These are phyloP conservation scores for Phragmatobia fuliginosa DNA, from an alignment of 2,888 invertebrate species.

Conservation along the genomic window DNA sequence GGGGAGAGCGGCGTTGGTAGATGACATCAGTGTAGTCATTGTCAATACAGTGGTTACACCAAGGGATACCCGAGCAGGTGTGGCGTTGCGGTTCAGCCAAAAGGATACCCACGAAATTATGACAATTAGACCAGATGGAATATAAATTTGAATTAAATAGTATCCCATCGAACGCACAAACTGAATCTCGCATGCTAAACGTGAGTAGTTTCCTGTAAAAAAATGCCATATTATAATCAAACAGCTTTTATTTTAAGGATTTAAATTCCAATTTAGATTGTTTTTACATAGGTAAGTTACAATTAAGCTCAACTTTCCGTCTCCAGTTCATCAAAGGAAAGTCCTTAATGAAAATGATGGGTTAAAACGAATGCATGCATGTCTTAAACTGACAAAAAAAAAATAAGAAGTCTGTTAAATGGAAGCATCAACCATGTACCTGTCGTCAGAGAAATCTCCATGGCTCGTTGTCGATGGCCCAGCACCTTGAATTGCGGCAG, in stretches of 20 bases:
- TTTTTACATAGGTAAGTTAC: conserved; percentile 12
- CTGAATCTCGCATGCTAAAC: conserved; percentile 98
- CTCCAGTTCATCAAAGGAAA: conserved; percentile 38
- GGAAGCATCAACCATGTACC: conserved; percentile 86
- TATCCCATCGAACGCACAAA: conserved; percentile 99
- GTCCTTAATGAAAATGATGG: conserved; percentile 29
- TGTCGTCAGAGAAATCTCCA: conserved; percentile 98
- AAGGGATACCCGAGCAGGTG: conserved; percentile 96
- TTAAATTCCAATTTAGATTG: conserved; percentile 7
- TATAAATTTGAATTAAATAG: conserved; percentile 99
- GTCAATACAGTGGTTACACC: conserved; percentile 98
- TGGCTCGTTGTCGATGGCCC: conserved; percentile 97
- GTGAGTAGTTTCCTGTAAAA: conserved; percentile 96
- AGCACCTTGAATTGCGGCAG: conserved; percentile 99
- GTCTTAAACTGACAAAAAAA: conserved; percentile 32
- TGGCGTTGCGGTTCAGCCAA: conserved; percentile 98
- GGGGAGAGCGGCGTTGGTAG: conserved; percentile 98
- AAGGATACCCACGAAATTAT: conserved; percentile 99
- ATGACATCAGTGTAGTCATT: conserved; percentile 99
- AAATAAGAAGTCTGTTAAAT: conserved; percentile 11
- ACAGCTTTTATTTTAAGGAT: conserved; percentile 5
- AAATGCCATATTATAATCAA: conserved; percentile 28
- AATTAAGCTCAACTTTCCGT: conserved; percentile 32
- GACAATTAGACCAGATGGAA: conserved; percentile 98
- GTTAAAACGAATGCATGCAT: conserved; percentile 60